A percentile compares a stretch with the other conserved stretches of the same genome.
Conservation (phyloP, 2,888 invertebrate species). For the Leucophenga montana region DNA sequence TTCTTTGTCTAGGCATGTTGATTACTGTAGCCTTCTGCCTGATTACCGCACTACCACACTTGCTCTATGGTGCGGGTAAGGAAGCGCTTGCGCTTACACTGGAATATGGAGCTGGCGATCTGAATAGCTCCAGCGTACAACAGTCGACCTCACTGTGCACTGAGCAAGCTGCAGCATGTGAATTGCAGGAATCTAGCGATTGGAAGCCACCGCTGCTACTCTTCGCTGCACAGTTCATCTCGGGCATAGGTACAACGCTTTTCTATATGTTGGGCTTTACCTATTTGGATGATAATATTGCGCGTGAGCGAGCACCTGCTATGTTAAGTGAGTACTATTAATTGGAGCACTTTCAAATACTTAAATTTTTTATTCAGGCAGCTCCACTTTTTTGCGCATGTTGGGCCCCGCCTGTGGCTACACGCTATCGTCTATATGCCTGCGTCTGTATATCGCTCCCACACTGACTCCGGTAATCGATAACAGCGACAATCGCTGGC, state of each 20-base stretch:
- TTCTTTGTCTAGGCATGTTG: constrained; percentile 70
- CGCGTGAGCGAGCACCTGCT: constrained; percentile 79
- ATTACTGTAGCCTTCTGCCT: constrained; percentile 78
- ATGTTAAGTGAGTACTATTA: constrained; percentile 76
- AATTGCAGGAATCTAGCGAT: constrained; percentile 26
- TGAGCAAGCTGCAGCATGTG: constrained; percentile 32
- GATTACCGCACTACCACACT: constrained; percentile 79
- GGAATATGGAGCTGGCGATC: constrained; percentile 75
- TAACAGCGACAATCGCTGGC: constrained; percentile 81
- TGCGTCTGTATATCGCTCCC: constrained; percentile 80
- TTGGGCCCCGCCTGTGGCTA: constrained; percentile 76
- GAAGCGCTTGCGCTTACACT: constrained; percentile 78
- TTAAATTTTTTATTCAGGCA: constrained; percentile 74
- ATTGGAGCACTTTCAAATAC: background rate
- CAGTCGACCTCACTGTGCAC: constrained; percentile 45
- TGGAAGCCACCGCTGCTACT: constrained; percentile 77
- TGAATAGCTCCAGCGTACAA: constrained; percentile 51
- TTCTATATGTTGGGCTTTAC: constrained; percentile 80
- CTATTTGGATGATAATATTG: constrained; percentile 83
- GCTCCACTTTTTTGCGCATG: constrained; percentile 79
- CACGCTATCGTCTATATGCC: constrained; percentile 77
- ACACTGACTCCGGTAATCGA: constrained; percentile 78
- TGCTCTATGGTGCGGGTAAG: constrained; percentile 80
- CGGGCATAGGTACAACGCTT: constrained; percentile 79
- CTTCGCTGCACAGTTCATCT: constrained; percentile 79